Base-by-base conservation (phyloP, 2,888 invertebrate genomes). In the Rhogogaster chlorosoma region DNA sequence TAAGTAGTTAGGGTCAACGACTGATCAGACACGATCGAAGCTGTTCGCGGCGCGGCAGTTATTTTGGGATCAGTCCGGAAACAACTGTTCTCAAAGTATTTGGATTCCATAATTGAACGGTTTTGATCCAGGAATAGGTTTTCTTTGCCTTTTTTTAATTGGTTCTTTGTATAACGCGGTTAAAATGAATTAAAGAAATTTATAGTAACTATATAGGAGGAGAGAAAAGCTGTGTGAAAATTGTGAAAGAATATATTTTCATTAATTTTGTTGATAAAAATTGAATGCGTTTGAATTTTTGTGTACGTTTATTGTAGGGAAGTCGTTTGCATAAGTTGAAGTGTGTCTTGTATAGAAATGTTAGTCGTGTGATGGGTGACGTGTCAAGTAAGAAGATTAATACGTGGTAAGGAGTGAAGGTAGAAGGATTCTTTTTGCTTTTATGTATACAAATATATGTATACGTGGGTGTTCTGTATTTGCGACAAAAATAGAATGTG, bases 1-100 rank as follows among this genome's bases (percentile, higher is more conserved):
- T 73, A 73, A 77, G 71, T 42, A 73, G 77, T 77, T 73, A 77
- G 77, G 32, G 77, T 77, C 49, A 77, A 53, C 77, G 45, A 29
- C 49, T 49, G 49, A 53, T 77, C 77, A 77, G 77, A 32, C 77
- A 38, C 49, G 49, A 49, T 53, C 49, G 49, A 73, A 73, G 42
- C 71, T 22, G 67, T 18, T 73, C 32, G n/a, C 71, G 42, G 7
- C 18, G 53, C 7, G 53, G 53, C 12, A 73, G 71, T 73, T 42
- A 38, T 42, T 42, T 73, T 67, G 5, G 29, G 32, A 18, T 67
- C 12, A 73, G 42, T 10, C 12, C 42, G n/a, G 71, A 42, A 38
- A 4, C 22, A 42, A 61, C 61, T 7, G 61, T 61, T 61, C 26
- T 61, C 61, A 61, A 61, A 61, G 61, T 61, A 61, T 61, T 26